Base-by-base conservation (phyloP, 2,797 vertebrate genomes). In the Urophycis tenuis region DNA sequence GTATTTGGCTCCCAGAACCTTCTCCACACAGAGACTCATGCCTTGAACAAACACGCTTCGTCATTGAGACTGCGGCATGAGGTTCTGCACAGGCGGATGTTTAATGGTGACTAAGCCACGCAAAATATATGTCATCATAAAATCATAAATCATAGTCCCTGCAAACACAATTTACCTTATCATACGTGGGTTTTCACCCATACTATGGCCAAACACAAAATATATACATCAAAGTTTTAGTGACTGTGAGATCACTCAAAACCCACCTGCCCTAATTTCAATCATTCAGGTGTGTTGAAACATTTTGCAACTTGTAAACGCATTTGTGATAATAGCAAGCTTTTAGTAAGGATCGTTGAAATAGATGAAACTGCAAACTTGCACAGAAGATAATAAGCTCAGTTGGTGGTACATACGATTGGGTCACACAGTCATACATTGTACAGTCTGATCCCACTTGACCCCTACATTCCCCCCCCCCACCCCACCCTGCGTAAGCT, bases 11-110 rank as follows among this genome's bases (percentile, higher is more conserved):
- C 76, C 83, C 69, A 35, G 77, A 77, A 67, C 76, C 60, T 74
- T 73, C 81, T 33, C 88, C 70, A 90, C 92, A 93, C 91, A 93
- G 73, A 87, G 88, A 92, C 91, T 92, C 77, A 76, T 39, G 64
- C 73, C 90, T 86, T 84, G 85, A 87, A 88, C 89, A 90, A 53
- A 53, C 12, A 41, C 17, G 39, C 12, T 41, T 53, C 12, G 19
- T 6, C 45, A 41, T 41, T 41, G 12, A 53, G n/a, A 53, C 8
- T 53, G 45, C 85, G 90, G 74, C 73, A 76, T 81, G 87, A 86
- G 79, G 45, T 9, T 88, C 91, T 92, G 88, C 88, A 91, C 85
- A 19, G 45, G 45, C 45, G 6, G 45, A 53, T 53, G 17, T 6
- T 53, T 4, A n/a, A 22, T 22, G 45, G 1, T 49, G 45, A 49